phyloP scores from a whole-genome alignment of 92 coral and sea anemone species.

The Umimayanthus kanabou region DNA sequence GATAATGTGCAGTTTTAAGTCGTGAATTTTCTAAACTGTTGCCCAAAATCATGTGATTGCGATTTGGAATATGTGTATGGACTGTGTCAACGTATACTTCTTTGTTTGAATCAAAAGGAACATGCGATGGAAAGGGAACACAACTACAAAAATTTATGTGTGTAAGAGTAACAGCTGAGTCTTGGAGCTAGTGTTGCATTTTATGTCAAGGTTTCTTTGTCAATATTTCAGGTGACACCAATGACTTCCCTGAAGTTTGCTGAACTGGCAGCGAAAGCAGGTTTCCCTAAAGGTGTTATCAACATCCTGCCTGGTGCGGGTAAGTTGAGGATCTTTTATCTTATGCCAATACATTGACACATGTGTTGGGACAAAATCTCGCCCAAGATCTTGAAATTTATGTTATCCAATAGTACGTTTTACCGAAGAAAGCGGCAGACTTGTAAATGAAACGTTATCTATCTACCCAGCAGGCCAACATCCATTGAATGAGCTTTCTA shows the following conservation, averaged over 20 bases:
- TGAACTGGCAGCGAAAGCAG: conserved; percentile 92
- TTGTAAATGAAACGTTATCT: no score
- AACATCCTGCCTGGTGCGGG: conserved; percentile 99
- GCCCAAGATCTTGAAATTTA: no score
- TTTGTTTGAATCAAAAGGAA: neutral
- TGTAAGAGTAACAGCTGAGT: neutral
- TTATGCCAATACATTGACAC: no score
- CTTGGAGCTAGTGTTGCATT: neutral
- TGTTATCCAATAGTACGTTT: no score
- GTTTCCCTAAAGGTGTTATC: conserved; percentile 97
- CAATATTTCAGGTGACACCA: conserved; percentile 75
- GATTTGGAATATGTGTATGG: neutral
- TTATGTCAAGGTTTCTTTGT: neutral
- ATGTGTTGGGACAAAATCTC: no score
- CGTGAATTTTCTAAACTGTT: no score
- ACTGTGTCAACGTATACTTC: no score
- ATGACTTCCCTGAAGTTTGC: conserved; percentile 99
- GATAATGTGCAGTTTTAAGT: no score
- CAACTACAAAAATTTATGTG: neutral
- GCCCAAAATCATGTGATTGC: neutral
- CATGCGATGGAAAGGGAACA: neutral
- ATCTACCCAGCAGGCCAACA: no score
- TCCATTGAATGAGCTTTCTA: no score
- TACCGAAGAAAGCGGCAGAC: no score
- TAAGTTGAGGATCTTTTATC: conserved; percentile 17